Base-by-base conservation (phyloP, 1,140 invertebrate species). In the Dinoponera quadriceps region DNA sequence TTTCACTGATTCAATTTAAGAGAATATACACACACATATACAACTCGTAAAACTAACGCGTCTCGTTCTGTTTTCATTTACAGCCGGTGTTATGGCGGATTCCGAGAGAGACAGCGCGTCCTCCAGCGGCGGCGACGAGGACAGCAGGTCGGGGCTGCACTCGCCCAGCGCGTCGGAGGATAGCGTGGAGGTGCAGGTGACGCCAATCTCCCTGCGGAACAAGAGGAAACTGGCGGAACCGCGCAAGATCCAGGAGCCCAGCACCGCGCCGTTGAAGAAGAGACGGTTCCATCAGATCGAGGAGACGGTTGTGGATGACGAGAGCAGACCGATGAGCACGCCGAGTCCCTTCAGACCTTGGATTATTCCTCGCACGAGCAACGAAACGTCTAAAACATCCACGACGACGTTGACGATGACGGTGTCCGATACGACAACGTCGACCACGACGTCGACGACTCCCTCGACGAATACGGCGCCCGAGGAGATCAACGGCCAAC, bases 151-250 rank as follows among this genome's bases (percentile, higher is more conserved):
- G 7, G 96, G 95, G 63, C 94, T 95, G 84, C 96, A 96, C 20
- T 96, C 95, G 5, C 94, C 96, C 2, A 96, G 96, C 57, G 95
- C 96, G 54, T 97, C 96, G 25, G 97, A 97, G 85, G 97, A 97
- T 92, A 97, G 97, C 65, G 95, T 97, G 1, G 96, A 97, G 87
- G 96, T 96, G 14, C 95, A 96, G 83, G 94, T 96, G 2, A 95
- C 94, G 20, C 94, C 97, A 5, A 96, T 97, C 54, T 95, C 95
- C 1, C 92, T 96, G 60, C 90, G 95, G 3, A 95, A 95, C 62
- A 95, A 96, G 81, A 93, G 97, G 29, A 97, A 97, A 85, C 94
- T 96, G 73, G 95, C 96, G 14, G 97, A 98, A 77, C 96, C 97
- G 0, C 95, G 96, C 13, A 88, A 85, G 11, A 91, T 95, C 78